Conservation (phyloP, 2,797 vertebrate species). For the Sebastes matsubarae region DNA sequence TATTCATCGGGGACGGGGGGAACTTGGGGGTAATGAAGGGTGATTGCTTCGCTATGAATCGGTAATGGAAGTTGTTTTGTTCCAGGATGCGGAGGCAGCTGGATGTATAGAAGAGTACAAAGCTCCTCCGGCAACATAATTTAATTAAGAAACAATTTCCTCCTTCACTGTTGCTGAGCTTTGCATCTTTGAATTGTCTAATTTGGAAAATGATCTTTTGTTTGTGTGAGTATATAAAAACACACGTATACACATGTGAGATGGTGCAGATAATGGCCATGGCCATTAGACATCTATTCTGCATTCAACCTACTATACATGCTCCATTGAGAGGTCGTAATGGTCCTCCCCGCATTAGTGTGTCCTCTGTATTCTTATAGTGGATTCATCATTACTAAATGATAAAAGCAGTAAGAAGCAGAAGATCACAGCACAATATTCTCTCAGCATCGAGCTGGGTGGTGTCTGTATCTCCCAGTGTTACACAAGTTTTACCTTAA, state of each 20-base stretch:
- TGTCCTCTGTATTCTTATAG: background rate
- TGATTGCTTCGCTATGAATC: background rate
- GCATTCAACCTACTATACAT: background rate
- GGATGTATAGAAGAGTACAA: background rate
- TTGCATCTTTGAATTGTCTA: slow-evolving; percentile 7
- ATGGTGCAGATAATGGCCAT: rapidly evolving
- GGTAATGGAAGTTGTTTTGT: slow-evolving; percentile 1
- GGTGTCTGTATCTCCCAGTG: background rate
- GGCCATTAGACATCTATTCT: background rate
- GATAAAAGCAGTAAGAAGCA: background rate
- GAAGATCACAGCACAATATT: background rate
- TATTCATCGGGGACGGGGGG: background rate
- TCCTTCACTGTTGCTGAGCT: slow-evolving; percentile 14
- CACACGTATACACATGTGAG: background rate
- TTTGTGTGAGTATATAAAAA: background rate
- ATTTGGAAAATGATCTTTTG: background rate
- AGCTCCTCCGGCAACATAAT: slow-evolving; percentile 27
- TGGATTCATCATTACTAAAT: background rate
- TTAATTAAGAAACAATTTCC: slow-evolving; percentile 38
- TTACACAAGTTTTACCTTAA: background rate
- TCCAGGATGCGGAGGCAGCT: slow-evolving; percentile 15
- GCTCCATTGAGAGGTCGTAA: background rate
- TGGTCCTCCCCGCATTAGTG: background rate
- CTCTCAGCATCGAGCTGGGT: background rate
- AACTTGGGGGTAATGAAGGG: background rate